These are phyloP conservation scores for Onthophagus sagittarius DNA, from an alignment of 2,888 invertebrate species.

Conservation along the genomic window DNA sequence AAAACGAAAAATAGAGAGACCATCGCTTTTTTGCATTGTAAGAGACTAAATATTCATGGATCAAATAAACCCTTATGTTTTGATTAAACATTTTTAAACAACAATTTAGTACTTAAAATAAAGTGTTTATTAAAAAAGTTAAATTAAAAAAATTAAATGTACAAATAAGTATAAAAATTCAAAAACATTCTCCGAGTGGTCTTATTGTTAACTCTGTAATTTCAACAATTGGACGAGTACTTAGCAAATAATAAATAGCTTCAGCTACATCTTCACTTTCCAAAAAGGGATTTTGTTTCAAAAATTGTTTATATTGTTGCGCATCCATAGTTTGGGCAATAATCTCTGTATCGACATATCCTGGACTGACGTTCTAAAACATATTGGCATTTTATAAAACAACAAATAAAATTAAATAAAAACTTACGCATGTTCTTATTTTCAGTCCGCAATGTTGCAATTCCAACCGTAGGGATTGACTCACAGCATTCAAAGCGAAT, in stretches of 20 bases:
- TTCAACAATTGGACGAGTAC: constrained; percentile 59
- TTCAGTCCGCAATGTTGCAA: constrained; percentile 19
- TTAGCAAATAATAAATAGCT: constrained; percentile 58
- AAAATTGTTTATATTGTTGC: constrained; percentile 30
- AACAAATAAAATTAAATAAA: neutral
- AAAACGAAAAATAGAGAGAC: no score
- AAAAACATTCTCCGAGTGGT: constrained; percentile 3
- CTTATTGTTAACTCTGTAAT: constrained; percentile 16
- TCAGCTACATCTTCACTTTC: constrained; percentile 59
- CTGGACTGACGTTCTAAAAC: constrained; percentile 60
- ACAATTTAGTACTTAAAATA: no score
- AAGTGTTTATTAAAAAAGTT: no score
- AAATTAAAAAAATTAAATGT: no score
- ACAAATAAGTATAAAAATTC: neutral
- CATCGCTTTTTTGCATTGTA: no score
- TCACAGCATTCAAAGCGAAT: constrained; percentile 29
- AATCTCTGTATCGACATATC: constrained; percentile 57
- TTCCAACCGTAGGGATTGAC: constrained; percentile 29
- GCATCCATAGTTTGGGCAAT: constrained; percentile 32
- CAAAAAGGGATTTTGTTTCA: constrained; percentile 45
- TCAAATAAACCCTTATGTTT: no score
- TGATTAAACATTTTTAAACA: no score
- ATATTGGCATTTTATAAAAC: neutral
- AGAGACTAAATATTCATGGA: no score
- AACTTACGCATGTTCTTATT: constrained; percentile 23